These are phyloP conservation scores for Euphonia xanthogaster DNA, from an alignment of 2,797 vertebrate genomes.

Conservation along the genomic window DNA sequence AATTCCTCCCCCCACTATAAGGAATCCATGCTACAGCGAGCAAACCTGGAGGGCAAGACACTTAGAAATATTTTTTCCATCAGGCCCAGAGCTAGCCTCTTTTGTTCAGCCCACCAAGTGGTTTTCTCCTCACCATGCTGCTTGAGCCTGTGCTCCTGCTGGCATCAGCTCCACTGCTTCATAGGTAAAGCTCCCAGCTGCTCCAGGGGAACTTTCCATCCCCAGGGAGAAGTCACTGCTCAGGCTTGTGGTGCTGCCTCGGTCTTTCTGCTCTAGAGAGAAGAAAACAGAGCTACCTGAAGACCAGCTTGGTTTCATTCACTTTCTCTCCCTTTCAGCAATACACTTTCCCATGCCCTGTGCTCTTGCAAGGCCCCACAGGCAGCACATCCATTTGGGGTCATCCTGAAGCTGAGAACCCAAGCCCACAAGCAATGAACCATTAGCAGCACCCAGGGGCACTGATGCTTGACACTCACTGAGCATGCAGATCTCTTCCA, in stretches of 20 bases:
- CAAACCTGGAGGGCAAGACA: not conserved
- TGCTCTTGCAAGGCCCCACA: not conserved
- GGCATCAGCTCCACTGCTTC: conserved; percentile 85
- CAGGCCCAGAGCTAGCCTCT: not conserved
- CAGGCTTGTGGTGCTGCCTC: conserved; percentile 92
- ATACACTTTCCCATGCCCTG: not conserved
- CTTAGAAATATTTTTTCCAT: not conserved
- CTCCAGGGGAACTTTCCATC: conserved; percentile 85
- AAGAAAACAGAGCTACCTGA: not conserved
- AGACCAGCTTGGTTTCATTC: not conserved
- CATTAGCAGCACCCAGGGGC: not conserved
- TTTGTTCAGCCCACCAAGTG: not conserved
- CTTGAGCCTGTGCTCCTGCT: conserved; percentile 80
- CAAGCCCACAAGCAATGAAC: not conserved
- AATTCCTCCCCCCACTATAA: not conserved
- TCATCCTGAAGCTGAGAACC: not conserved
- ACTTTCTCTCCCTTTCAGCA: not conserved
- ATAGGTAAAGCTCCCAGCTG: conserved; percentile 80
- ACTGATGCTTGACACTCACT: conserved; percentile 77
- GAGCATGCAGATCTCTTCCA: conserved; percentile 93
- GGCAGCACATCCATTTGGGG: not conserved
- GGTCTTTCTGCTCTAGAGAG: conserved; percentile 84
- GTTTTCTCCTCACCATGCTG: conserved; percentile 76
- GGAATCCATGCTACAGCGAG: not conserved
- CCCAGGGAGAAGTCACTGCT: conserved; percentile 96